Evolutionary conservation across 2,888 invertebrate genomes (phyloP).

Genomic region (Agriopis marginaria): DNA sequence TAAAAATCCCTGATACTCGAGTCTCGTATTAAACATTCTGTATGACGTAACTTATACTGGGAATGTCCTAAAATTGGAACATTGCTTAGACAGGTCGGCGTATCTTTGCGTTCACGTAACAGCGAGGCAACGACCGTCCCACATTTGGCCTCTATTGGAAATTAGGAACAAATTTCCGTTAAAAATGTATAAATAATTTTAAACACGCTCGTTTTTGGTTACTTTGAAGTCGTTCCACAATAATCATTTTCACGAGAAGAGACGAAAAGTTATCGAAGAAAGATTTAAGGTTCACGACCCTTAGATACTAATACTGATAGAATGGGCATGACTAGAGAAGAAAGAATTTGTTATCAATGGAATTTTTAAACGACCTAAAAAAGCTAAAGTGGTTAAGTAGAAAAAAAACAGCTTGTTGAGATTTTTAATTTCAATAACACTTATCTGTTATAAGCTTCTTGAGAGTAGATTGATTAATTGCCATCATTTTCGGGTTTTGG

Average conservation of each 20-base stretch:
- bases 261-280: too few species aligned
- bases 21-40: conserved; percentile 15
- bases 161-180: conserved; percentile 13
- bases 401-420: neutral
- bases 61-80: conserved; percentile 30
- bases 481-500: neutral
- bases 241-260: neutral
- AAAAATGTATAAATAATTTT: neutral
- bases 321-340: too few species aligned
- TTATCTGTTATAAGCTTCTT: neutral
- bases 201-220: neutral
- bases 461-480: neutral
- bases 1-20: conserved; percentile 2
- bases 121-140: conserved; percentile 29
- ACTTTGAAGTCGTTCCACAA: neutral
- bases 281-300: too few species aligned
- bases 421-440: neutral
- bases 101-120: conserved; percentile 24
- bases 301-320: too few species aligned
- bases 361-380: too few species aligned
- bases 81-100: conserved; percentile 19
- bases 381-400: neutral
- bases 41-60: conserved; percentile 27
- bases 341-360: too few species aligned
- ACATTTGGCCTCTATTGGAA: conserved; percentile 27